Conservation (phyloP, 1,140 invertebrate species). For the Melipona quadrifasciata region DNA sequence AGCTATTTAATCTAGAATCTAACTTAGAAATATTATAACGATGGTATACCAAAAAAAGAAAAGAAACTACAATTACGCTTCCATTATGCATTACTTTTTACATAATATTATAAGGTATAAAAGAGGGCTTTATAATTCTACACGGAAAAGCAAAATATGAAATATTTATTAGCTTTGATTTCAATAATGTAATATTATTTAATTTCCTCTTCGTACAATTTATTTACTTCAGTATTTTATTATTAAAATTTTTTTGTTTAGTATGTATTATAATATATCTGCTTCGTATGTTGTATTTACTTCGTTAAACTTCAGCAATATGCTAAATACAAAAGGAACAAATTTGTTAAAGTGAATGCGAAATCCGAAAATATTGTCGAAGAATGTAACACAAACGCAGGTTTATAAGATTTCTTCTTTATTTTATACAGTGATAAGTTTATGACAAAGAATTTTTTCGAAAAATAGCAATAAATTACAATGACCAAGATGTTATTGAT, state of each 20-base stretch:
- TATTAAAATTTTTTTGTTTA: neutral
- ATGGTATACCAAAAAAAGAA: constrained; percentile 43
- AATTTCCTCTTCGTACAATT: constrained; percentile 9
- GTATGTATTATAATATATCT: neutral
- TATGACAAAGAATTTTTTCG: constrained; percentile 26
- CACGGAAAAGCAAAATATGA: constrained; percentile 6
- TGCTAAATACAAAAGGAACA: neutral
- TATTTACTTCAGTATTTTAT: constrained; percentile 16
- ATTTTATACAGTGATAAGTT: constrained; percentile 51
- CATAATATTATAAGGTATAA: constrained; percentile 37
- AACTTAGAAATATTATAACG: constrained; percentile 7
- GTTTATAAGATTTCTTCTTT: constrained; percentile 27
- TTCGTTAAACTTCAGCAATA: neutral
- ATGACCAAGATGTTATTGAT: constrained; percentile 25
- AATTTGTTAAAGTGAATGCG: neutral
- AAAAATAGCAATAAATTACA: constrained; percentile 57
- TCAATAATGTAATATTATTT: neutral
- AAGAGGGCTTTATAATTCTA: constrained; percentile 31
- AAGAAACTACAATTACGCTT: constrained; percentile 56
- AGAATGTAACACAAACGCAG: neutral
- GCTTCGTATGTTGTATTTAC: neutral
- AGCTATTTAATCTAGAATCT: constrained; percentile 37
- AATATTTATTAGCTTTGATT: constrained; percentile 18
- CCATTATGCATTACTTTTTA: constrained; percentile 51
- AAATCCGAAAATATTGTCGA: neutral